Evolutionary conservation across 2,113 vertebrate genomes (phyloP).

Genomic region (Python bivittatus): DNA sequence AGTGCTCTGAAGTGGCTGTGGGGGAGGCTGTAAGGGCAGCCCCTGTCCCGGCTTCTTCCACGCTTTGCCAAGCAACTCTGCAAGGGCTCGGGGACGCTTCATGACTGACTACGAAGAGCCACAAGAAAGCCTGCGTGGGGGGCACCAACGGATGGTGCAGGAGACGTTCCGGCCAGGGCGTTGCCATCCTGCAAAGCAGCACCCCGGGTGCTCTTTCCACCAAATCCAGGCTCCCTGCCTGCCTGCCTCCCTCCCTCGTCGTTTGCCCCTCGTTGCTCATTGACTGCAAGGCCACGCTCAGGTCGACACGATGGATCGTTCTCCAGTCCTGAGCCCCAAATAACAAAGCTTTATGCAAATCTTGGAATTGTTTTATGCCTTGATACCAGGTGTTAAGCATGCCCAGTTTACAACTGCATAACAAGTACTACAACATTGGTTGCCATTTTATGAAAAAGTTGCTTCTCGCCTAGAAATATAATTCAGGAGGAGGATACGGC

Average conservation of each 20-base stretch:
- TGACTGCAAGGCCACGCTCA: neutral
- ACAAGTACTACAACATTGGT: neutral
- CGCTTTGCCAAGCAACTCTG: neutral
- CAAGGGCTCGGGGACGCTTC: neutral
- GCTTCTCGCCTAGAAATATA: neutral
- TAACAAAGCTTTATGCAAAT: neutral
- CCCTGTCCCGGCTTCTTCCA: neutral
- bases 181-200: neutral
- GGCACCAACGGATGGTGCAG: neutral
- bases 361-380: neutral
- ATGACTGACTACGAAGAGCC: neutral
- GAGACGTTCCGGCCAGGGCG: neutral
- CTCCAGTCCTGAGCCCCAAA: neutral
- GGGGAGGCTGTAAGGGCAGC: neutral
- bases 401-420: neutral
- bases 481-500: neutral
- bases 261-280: neutral
- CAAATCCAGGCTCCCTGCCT: neutral
- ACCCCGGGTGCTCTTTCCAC: neutral
- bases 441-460: neutral
- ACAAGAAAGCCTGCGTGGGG: neutral
- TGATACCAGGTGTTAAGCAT: neutral
- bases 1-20: neutral
- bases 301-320: neutral
- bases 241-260: neutral